A percentile compares a stretch with the other conserved stretches of the same genome.
Evolutionary conservation across 2,888 invertebrate species (phyloP).

Genomic region (Stramonita haemastoma): DNA sequence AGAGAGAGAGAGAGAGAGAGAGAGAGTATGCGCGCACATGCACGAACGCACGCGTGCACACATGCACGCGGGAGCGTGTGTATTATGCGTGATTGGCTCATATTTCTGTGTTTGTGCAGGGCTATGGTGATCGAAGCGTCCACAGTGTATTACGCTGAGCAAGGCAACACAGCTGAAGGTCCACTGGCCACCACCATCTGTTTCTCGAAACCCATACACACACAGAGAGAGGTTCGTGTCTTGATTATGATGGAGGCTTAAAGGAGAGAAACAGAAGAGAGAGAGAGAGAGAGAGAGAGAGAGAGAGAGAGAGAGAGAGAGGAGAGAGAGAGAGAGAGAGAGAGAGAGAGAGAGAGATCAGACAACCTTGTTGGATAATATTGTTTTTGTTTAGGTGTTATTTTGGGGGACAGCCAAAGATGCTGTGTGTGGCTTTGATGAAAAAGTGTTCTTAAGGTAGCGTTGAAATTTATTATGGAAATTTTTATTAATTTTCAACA

Average conservation of each 20-base stretch:
- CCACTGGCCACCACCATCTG: conserved; percentile 57
- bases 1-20: background rate
- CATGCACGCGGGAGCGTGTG: background rate
- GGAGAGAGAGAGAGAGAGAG: no score
- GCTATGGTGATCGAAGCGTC: conserved; percentile 55
- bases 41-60: background rate
- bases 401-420: background rate
- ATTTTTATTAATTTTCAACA: no score
- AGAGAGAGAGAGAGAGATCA: no score
- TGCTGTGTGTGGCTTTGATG: no score
- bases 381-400: background rate
- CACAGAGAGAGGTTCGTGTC: background rate
- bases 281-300: no score
- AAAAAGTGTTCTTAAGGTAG: no score
- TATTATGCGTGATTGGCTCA: background rate
- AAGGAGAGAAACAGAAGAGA: no score
- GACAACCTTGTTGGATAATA: no score
- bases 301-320: no score
- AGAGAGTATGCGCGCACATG: background rate
- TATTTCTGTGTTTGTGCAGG: conserved; percentile 32
- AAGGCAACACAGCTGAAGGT: conserved; percentile 51
- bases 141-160: conserved; percentile 56
- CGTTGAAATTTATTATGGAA: no score
- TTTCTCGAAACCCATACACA: background rate
- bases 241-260: background rate